Evolutionary conservation across 2,888 invertebrate genomes (phyloP).

Genomic region (Melieria omissa): DNA sequence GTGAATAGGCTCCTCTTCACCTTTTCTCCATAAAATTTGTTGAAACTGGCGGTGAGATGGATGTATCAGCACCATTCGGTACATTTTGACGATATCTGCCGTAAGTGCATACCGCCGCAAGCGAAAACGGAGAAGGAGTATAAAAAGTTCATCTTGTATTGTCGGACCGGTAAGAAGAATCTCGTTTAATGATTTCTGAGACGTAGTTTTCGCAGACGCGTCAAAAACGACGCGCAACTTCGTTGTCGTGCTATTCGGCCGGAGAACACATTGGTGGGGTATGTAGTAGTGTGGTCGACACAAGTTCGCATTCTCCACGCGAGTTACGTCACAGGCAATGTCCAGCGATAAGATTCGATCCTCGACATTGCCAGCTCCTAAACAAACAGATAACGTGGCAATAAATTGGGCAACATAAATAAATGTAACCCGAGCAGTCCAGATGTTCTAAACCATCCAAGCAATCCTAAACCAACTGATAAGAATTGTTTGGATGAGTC

Average conservation of each 20-base stretch:
- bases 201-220: not conserved
- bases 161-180: not conserved
- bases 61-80: slow-evolving; percentile 35
- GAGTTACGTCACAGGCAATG: no score
- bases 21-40: slow-evolving; percentile 41
- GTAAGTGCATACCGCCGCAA: slow-evolving; percentile 17
- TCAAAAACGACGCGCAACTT: not conserved
- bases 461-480: no score
- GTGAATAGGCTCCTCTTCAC: slow-evolving; percentile 21
- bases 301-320: not conserved
- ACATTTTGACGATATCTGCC: slow-evolving; percentile 40
- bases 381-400: no score
- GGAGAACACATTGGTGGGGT: slow-evolving; percentile 33
- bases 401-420: no score
- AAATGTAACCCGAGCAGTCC: no score
- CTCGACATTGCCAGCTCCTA: no score
- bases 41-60: slow-evolving; percentile 33
- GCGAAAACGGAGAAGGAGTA: not conserved
- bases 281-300: slow-evolving; percentile 14
- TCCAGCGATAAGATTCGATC: no score
- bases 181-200: not conserved
- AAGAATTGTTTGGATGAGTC: no score
- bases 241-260: not conserved
- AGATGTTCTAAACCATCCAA: no score
- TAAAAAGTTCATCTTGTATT: not conserved